These are phyloP conservation scores for Pangasius djambal DNA, from an alignment of 2,797 vertebrate genomes.

Conservation along the genomic window DNA sequence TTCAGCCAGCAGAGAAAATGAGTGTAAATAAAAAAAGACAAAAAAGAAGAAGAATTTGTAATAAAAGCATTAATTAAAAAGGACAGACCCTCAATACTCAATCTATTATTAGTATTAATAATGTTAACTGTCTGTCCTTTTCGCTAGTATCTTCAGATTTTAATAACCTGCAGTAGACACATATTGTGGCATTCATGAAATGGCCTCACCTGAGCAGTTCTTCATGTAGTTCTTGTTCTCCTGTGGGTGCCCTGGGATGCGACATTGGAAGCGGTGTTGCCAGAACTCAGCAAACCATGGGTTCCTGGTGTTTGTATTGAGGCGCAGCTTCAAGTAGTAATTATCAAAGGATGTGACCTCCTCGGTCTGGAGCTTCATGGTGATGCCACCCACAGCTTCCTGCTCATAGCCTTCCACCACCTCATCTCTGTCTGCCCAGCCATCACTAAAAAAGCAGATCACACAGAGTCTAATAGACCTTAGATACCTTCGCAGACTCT, in stretches of 20 bases:
- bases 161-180: neutral
- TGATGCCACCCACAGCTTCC: constrained; percentile 95
- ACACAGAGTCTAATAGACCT: constrained; percentile 34
- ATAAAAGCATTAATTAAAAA: constrained; percentile 17
- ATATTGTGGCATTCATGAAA: neutral
- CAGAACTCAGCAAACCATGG: constrained; percentile 99
- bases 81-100: neutral
- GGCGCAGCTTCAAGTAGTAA: constrained; percentile 89
- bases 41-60: constrained; percentile 55
- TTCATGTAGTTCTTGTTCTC: constrained; percentile 90
- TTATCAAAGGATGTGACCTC: constrained; percentile 93
- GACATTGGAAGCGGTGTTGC: constrained; percentile 97
- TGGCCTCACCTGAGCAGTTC: constrained; percentile 90
- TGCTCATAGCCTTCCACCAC: constrained; percentile 95
- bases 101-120: constrained; percentile 14
- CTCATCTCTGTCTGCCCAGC: constrained; percentile 98
- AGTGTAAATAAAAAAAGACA: constrained; percentile 70
- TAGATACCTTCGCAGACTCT: constrained; percentile 28
- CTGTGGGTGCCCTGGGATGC: constrained; percentile 87
- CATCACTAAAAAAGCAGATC: constrained; percentile 78
- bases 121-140: neutral
- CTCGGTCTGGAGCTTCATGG: constrained; percentile 92
- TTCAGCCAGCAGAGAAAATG: constrained; percentile 69
- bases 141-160: neutral
- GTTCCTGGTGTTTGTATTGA: constrained; percentile 91